These are phyloP conservation scores for Rhombomys opimus DNA, from an alignment of 2,113 vertebrate species.

Conservation along the genomic window DNA sequence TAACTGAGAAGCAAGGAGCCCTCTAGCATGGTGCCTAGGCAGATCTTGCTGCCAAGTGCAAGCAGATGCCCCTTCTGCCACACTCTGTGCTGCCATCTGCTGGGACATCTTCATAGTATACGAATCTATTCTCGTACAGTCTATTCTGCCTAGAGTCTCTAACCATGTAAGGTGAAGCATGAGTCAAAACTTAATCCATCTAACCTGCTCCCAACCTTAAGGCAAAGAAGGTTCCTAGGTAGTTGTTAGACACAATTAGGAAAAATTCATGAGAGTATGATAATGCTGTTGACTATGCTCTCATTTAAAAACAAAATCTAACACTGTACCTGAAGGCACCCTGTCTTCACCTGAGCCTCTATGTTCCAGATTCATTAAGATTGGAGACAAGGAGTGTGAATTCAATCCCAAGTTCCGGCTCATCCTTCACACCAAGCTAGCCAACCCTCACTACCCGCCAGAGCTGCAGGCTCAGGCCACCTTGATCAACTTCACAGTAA, in stretches of 20 bases:
- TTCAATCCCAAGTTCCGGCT: constrained; percentile 93
- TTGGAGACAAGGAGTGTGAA: constrained; percentile 97
- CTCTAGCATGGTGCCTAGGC: neutral
- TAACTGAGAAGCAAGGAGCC: neutral
- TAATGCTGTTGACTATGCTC: neutral
- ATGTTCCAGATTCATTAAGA: constrained; percentile 91
- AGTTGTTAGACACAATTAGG: neutral
- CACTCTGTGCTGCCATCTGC: constrained; percentile 68
- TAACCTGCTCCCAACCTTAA: neutral
- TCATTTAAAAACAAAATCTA: neutral
- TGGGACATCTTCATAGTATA: neutral
- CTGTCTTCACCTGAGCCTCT: neutral
- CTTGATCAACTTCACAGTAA: constrained; percentile 96
- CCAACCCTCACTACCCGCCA: constrained; percentile 96
- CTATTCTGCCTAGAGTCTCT: neutral
- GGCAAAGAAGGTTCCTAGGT: neutral
- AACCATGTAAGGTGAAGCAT: neutral
- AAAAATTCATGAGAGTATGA: neutral
- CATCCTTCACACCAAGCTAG: constrained; percentile 97
- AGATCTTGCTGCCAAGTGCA: neutral
- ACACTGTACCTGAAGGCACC: neutral
- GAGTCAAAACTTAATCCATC: neutral
- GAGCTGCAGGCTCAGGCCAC: constrained; percentile 99
- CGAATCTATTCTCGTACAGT: neutral
- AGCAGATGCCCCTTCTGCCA: neutral